Conservation (phyloP, 2,797 vertebrate genomes). For the Champsocephalus gunnari region DNA sequence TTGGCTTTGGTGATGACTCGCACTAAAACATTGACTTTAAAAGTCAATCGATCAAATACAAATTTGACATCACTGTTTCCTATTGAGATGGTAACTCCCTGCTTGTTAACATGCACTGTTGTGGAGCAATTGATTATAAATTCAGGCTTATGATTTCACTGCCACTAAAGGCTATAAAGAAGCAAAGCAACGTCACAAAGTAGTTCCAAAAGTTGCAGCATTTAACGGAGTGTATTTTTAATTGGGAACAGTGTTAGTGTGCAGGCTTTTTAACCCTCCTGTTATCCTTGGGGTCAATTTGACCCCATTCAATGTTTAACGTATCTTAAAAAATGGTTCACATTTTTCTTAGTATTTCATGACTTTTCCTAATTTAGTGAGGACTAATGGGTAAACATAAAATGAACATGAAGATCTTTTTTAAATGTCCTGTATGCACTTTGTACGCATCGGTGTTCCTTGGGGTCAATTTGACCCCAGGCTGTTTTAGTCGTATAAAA, state of each 20-base stretch:
- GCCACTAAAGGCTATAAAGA: background rate
- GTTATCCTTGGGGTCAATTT: no score
- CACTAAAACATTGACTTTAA: background rate
- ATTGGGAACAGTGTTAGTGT: background rate
- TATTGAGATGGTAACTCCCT: background rate
- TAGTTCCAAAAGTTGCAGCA: background rate
- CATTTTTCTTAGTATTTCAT: no score
- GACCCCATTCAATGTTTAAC: no score
- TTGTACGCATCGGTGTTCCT: no score
- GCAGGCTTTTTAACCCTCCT: background rate
- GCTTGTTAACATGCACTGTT: constrained; percentile 11
- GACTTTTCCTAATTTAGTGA: no score
- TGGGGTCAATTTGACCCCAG: no score
- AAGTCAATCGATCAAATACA: background rate
- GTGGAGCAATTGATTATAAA: background rate
- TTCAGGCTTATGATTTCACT: background rate
- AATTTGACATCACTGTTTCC: background rate
- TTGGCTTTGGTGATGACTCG: background rate
- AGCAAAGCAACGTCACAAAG: background rate
- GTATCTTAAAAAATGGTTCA: no score
- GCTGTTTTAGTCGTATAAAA: no score
- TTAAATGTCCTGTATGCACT: no score
- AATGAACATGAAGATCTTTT: no score
- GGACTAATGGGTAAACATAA: no score
- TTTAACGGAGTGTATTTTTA: background rate